Evolutionary conservation across 2,888 invertebrate species (phyloP).

Genomic region (Cryptus viduatorius): DNA sequence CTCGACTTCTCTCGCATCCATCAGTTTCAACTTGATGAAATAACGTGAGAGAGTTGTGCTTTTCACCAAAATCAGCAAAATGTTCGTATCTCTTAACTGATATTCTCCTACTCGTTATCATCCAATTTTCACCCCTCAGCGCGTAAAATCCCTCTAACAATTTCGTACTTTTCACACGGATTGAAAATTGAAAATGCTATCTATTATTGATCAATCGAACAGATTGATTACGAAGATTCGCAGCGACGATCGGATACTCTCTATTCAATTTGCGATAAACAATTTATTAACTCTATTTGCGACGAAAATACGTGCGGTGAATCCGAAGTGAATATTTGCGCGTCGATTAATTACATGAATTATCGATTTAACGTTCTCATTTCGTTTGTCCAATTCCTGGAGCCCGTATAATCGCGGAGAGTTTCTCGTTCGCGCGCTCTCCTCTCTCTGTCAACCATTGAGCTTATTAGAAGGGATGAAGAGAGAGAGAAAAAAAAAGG

Average conservation of each 20-base stretch:
- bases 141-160: background rate
- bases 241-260: background rate
- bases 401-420: background rate
- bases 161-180: background rate
- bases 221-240: conserved; percentile 40
- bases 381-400: background rate
- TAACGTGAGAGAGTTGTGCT: too few relatives aligned
- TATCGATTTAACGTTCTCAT: conserved; percentile 41
- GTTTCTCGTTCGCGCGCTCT: background rate
- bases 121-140: background rate
- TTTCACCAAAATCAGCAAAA: too few relatives aligned
- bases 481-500: background rate
- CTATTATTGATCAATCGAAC: conserved; percentile 48
- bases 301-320: conserved; percentile 47
- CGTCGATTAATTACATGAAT: conserved; percentile 49
- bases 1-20: background rate
- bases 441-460: background rate
- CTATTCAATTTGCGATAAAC: conserved; percentile 40
- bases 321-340: conserved; percentile 39
- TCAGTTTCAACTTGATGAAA: too few relatives aligned
- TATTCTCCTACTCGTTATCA: background rate
- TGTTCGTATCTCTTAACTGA: too few relatives aligned
- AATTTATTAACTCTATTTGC: conserved; percentile 62
- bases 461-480: background rate
- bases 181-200: conserved; percentile 39